These are phyloP conservation scores for Mesochorus sp. DNA, from an alignment of 2,888 invertebrate species.

Conservation along the genomic window DNA sequence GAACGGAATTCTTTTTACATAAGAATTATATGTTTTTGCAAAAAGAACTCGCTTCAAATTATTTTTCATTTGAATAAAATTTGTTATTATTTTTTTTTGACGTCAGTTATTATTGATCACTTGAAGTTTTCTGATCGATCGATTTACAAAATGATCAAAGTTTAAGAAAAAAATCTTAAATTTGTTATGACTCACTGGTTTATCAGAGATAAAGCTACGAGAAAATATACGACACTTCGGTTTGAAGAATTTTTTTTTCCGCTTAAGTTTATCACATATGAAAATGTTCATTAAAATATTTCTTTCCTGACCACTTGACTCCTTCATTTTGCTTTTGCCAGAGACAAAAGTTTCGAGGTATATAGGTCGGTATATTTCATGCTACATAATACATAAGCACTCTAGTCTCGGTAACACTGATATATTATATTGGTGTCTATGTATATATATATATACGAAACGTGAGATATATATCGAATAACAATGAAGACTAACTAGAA, in stretches of 20 bases:
- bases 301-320: not conserved
- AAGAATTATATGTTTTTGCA: too few species aligned
- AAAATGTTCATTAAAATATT: not conserved
- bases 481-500: constrained; percentile 55
- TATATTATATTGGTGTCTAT: constrained; percentile 21
- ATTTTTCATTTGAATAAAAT: too few species aligned
- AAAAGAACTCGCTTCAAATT: too few species aligned
- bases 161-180: not conserved
- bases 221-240: too few species aligned
- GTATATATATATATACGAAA: constrained; percentile 4
- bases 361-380: constrained; percentile 16
- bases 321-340: not conserved
- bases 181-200: too few species aligned
- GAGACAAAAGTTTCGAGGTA: constrained; percentile 12
- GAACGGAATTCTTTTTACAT: too few species aligned
- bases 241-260: not conserved
- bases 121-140: too few species aligned
- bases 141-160: too few species aligned
- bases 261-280: not conserved
- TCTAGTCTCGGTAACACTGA: constrained; percentile 15
- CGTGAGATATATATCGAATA: constrained; percentile 43
- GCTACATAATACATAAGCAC: constrained; percentile 37
- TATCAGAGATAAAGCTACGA: not conserved
- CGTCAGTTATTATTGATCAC: too few species aligned
- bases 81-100: too few species aligned